Evolutionary conservation across 2,888 invertebrate genomes (phyloP), one percentile per base, ranked within the genome.

Genomic region (Caenorhabditis parvicauda): DNA sequence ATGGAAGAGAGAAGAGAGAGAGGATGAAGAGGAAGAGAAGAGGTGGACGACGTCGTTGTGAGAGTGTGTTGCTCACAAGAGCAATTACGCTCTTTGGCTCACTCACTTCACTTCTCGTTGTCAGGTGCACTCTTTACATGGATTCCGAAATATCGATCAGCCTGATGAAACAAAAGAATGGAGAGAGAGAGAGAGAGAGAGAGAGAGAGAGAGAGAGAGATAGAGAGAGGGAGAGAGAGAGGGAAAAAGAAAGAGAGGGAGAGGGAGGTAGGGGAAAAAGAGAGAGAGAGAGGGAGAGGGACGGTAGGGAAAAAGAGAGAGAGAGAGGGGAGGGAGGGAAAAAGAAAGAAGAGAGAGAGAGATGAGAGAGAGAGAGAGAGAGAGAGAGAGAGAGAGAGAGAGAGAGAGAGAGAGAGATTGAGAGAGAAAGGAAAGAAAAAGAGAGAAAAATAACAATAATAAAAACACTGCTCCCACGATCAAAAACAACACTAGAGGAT

Each of bases 401-500:
- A 37, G 50, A 5, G 12, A n/a, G 32, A 37, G 17, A 49, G 28
- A 38, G 35, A 27, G 42, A 48, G 38, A 41, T 29, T 21, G 46
- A 12, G 37, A 49, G 32, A 14, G 37, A 49, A 21, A 35, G 37
- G 50, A 38, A 49, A 51, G 54, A 43, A 28, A n/a, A 28, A 19
- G 24, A 35, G 38, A 22, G 32, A 37, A 17, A 43, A 27, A 35
- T 2, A 39, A 32, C 32, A 32, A 7, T 25, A 44, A 22, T 35
- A 25, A 49, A 24, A 48, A 17, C 38, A 54, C 37, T 17, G 43
- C 47, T 29, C 54, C 45, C 39, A 32, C 43, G 48, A 29, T 37
- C 25, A 59, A 12, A 44, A 0, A 19, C 42, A 35, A 41, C n/a
- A n/a, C n/a, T n/a, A n/a, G n/a, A n/a, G n/a, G n/a, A n/a, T n/a